Conservation (phyloP, 1,140 invertebrate genomes). For the Papilio polyxenes region DNA sequence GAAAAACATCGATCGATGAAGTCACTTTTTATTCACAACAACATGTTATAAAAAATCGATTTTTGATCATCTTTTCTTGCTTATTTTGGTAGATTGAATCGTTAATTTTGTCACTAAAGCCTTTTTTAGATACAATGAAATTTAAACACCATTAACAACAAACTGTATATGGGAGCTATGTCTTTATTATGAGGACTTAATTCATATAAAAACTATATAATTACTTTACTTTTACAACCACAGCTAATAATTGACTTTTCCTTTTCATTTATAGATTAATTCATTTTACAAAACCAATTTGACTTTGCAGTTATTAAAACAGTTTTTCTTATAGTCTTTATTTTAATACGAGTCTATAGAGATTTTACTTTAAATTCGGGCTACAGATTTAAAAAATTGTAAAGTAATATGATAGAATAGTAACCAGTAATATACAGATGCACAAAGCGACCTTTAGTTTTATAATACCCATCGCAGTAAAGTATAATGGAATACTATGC, state of each 20-base stretch:
- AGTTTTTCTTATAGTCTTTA: no score
- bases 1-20: constrained; percentile 36
- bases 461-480: not conserved
- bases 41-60: constrained; percentile 26
- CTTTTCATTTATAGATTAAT: not conserved
- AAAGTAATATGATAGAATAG: no score
- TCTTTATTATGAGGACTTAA: not conserved
- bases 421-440: not conserved
- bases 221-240: not conserved
- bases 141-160: constrained; percentile 16
- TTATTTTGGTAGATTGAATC: constrained; percentile 23
- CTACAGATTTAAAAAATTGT: no score
- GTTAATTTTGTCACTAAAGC: constrained; percentile 2
- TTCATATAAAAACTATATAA: not conserved
- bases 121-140: constrained; percentile 18
- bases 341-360: no score
- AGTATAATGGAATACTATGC: not conserved
- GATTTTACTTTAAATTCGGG: no score
- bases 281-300: not conserved
- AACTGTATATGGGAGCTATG: not conserved
- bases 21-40: constrained; percentile 37
- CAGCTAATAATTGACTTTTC: not conserved
- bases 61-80: constrained; percentile 25
- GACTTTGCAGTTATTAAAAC: not conserved
- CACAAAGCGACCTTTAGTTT: not conserved